These are phyloP conservation scores for Ptychadena robeensis DNA, from an alignment of 2,797 vertebrate species.

Conservation along the genomic window DNA sequence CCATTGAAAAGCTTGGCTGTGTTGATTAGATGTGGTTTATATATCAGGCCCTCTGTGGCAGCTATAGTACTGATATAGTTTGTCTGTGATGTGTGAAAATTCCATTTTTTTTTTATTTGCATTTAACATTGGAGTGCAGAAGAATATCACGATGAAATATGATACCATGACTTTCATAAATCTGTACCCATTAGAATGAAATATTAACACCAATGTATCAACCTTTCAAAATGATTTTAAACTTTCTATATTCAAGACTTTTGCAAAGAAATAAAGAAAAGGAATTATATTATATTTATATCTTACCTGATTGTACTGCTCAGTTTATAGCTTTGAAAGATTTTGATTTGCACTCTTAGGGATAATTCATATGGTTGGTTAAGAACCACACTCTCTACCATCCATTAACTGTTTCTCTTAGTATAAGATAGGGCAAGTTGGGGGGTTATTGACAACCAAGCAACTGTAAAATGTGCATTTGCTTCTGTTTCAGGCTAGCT, in stretches of 20 bases:
- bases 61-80: background rate
- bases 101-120: background rate
- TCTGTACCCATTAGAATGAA: slow-evolving; percentile 55
- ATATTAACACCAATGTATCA: slow-evolving; percentile 23
- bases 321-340: too few relatives aligned
- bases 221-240: background rate
- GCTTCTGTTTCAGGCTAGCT: too few relatives aligned
- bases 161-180: slow-evolving; percentile 10
- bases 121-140: background rate
- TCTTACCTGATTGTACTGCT: too few relatives aligned
- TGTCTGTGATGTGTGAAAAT: background rate
- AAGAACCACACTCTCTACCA: too few relatives aligned
- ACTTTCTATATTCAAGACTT: background rate
- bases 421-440: too few relatives aligned
- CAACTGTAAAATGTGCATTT: too few relatives aligned
- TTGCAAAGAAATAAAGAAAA: background rate
- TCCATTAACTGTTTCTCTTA: too few relatives aligned
- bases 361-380: too few relatives aligned
- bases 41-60: background rate
- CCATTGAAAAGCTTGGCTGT: too few relatives aligned
- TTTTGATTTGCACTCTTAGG: too few relatives aligned
- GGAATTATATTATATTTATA: background rate
- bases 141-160: slow-evolving; percentile 23
- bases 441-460: too few relatives aligned
- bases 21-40: background rate